These are phyloP conservation scores for Noctuana brunneofusca DNA, from an alignment of 2,888 invertebrate genomes.

Conservation along the genomic window DNA sequence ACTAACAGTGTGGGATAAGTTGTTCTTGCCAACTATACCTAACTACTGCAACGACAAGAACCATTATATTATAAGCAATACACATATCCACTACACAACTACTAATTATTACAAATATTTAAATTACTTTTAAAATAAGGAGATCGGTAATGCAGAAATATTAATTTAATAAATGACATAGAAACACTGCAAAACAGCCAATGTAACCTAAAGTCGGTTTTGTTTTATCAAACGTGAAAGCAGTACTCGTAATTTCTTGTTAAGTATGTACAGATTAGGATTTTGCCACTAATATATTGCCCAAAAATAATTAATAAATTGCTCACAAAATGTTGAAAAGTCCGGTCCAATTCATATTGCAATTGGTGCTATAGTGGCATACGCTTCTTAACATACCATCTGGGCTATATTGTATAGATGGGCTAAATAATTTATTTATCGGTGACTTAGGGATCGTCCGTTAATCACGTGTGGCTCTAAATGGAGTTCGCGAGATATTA, in stretches of 20 bases:
- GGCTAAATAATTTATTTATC: too few relatives aligned
- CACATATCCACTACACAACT: slow-evolving; percentile 14
- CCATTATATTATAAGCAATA: slow-evolving; percentile 5
- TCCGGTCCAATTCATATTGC: not conserved
- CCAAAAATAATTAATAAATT: not conserved
- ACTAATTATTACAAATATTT: slow-evolving; percentile 26
- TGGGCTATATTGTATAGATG: not conserved
- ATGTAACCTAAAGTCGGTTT: slow-evolving; percentile 9
- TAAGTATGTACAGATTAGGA: slow-evolving; percentile 29
- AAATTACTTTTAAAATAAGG: slow-evolving; percentile 31
- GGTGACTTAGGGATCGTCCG: too few relatives aligned
- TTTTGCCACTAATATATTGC: slow-evolving; percentile 1
- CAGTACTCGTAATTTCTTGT: slow-evolving; percentile 13
- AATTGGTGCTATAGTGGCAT: not conserved
- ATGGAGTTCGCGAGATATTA: too few relatives aligned
- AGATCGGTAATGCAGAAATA: slow-evolving; percentile 28
- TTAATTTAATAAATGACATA: slow-evolving; percentile 24
- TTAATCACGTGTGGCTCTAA: too few relatives aligned
- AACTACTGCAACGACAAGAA: slow-evolving; percentile 2
- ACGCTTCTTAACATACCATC: not conserved
- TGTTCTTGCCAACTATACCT: not conserved
- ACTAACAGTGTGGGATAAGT: not conserved
- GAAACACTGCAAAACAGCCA: slow-evolving; percentile 24
- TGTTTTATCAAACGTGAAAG: slow-evolving; percentile 20
- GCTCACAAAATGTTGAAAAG: not conserved